These are phyloP conservation scores for Dasypogon diadema DNA, from an alignment of 2,888 invertebrate species.

Conservation along the genomic window DNA sequence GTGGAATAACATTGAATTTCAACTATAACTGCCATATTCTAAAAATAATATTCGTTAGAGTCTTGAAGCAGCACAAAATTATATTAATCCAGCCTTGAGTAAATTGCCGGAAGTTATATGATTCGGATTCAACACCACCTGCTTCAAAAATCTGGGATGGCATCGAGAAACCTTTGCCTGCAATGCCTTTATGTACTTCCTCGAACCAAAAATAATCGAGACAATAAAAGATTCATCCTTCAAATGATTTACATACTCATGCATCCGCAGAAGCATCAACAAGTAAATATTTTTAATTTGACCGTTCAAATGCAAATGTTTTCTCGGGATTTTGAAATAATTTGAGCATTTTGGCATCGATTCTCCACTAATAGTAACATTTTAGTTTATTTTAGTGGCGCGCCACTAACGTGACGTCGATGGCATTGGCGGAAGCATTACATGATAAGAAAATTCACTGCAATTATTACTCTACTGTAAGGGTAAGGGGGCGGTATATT, in stretches of 20 bases:
- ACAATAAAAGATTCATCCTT: conserved; percentile 33
- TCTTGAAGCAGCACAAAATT: too few species aligned
- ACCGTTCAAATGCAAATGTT: background rate
- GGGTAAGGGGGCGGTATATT: conserved; percentile 1
- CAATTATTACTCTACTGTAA: conserved; percentile 18
- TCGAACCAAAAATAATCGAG: conserved; percentile 26
- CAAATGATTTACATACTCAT: background rate
- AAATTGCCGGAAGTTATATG: too few species aligned
- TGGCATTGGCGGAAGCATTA: background rate
- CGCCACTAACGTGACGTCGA: background rate
- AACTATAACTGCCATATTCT: too few species aligned
- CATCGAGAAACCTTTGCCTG: conserved; percentile 10
- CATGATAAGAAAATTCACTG: conserved; percentile 40
- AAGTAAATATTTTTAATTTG: conserved; percentile 24
- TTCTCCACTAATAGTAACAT: background rate
- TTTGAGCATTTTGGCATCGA: conserved; percentile 19
- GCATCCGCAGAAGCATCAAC: conserved; percentile 12
- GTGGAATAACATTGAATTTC: too few species aligned
- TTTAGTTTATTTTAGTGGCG: conserved; percentile 17
- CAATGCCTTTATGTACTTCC: conserved; percentile 22
- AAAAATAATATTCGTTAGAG: too few species aligned
- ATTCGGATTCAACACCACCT: background rate
- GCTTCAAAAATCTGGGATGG: conserved; percentile 3
- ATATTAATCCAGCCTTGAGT: too few species aligned
- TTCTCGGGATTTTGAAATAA: background rate